Percentiles rank a stretch among this genome's conserved stretches.
phyloP scores from a whole-genome alignment of 2,113 vertebrate species.

The Syngnathoides biaculeatus region DNA sequence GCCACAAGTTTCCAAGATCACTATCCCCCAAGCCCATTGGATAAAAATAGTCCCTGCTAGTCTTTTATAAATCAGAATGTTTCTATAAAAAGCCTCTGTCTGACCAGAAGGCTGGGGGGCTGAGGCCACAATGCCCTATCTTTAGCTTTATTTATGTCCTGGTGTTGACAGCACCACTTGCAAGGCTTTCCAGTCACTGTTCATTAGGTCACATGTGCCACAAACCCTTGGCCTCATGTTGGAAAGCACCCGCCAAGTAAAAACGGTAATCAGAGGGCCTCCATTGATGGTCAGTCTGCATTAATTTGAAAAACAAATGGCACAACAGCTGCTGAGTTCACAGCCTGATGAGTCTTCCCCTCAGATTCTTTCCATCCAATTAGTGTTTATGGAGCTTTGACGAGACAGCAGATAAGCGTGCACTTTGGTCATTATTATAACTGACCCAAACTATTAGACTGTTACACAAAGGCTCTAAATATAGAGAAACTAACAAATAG shows the following conservation, averaged over 20 bases:
- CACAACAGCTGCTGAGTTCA: constrained; percentile 62
- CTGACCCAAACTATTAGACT: constrained; percentile 22
- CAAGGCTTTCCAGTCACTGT: constrained; percentile 75
- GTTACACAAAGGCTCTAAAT: constrained; percentile 31
- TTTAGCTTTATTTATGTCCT: constrained; percentile 83
- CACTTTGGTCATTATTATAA: constrained; percentile 47
- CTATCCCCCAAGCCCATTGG: constrained; percentile 37
- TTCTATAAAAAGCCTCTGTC: constrained; percentile 84
- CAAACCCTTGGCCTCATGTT: constrained; percentile 34
- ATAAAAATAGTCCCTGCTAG: constrained; percentile 79
- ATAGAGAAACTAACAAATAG: constrained; percentile 20
- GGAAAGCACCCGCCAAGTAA: constrained; percentile 58
- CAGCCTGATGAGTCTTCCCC: constrained; percentile 46
- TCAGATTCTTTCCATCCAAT: constrained; percentile 70
- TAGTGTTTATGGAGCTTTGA: constrained; percentile 57
- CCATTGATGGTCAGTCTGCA: constrained; percentile 24
- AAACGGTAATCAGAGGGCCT: constrained; percentile 47
- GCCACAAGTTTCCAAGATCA: constrained; percentile 72
- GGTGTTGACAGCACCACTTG: constrained; percentile 82
- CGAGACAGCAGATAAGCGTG: constrained; percentile 50
- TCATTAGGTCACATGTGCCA: constrained; percentile 70
- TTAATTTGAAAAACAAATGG: constrained; percentile 49
- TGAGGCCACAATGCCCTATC: constrained; percentile 72
- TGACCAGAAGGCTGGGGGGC: constrained; percentile 67
- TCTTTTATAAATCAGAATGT: constrained; percentile 84